Evolutionary conservation across 2,888 invertebrate species (phyloP), one percentile per base, ranked within the genome.

Genomic region (Brachypterus glaber): DNA sequence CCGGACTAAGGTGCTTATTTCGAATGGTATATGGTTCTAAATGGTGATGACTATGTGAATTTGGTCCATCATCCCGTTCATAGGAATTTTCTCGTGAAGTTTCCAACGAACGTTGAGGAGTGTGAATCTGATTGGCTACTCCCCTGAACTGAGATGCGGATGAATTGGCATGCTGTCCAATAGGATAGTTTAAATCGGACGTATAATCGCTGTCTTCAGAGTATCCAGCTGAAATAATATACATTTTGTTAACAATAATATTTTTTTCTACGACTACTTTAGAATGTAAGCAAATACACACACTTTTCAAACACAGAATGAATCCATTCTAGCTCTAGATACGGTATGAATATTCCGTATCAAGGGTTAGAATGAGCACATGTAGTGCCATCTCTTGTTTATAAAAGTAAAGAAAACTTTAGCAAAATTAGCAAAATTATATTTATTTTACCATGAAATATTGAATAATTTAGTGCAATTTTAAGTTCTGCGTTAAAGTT

Each of bases 171-270:
- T 89, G 88, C 62, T 86, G 86, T 44, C 81, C 82, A 57, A 87
- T 79, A 35, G 92, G 93, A 71, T 86, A 93, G 72, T 92, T 93
- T 58, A 93, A 79, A 69, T 95, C 95, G 46, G 90, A 90, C 45
- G 93, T 95, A 70, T 95, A 95, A 71, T 95, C 95, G 54, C 91
- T 91, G 68, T 95, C 93, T 69, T 95, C 95, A 34, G 92, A 92
- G 66, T 92, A 87, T 41, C 92, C 90, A 64, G 90, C 90, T 88
- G 74, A 54, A 75, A 73, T 58, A n/a, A n/a, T n/a, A n/a, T n/a
- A n/a, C n/a, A n/a, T n/a, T n/a, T n/a, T n/a, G 5, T 21, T 21
- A 21, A 21, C 9, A 21, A 7, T 7, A 21, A 21, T 21, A 21
- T 21, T 21, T 21, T 21, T 21, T 21, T 21, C 9, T 21, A 9